Percentiles rank a stretch among this genome's conserved stretches.
These are phyloP conservation scores for Drosophila lacicola DNA, from an alignment of 2,888 invertebrate genomes.

Conservation along the genomic window DNA sequence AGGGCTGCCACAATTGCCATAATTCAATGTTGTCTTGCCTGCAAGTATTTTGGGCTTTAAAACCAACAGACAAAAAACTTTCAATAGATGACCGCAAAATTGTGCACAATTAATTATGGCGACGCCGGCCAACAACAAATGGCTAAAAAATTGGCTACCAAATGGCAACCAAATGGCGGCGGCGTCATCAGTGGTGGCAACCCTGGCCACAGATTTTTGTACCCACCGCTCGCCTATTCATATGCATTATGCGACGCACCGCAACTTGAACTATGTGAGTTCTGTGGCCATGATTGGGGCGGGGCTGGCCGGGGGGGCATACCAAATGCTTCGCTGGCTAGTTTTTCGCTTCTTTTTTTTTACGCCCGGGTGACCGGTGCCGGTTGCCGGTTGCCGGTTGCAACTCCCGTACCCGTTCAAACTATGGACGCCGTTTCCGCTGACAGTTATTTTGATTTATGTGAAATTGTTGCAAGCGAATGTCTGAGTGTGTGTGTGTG, in stretches of 20 bases:
- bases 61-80: conserved; percentile 18
- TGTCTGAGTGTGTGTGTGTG: conserved; percentile 1
- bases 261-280: conserved; percentile 50
- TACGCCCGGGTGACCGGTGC: conserved; percentile 4
- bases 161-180: conserved; percentile 46
- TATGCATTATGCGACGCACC: conserved; percentile 58
- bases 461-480: conserved; percentile 58
- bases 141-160: conserved; percentile 49
- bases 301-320: conserved; percentile 1
- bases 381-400: conserved; percentile 16
- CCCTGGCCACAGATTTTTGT: conserved; percentile 14
- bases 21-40: conserved; percentile 16
- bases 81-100: conserved; percentile 63
- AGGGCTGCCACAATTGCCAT: conserved; percentile 5
- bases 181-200: conserved; percentile 39
- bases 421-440: conserved; percentile 80
- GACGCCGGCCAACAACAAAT: conserved; percentile 56
- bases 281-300: background rate
- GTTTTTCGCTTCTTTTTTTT: conserved; percentile 40
- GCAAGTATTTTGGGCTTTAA: background rate
- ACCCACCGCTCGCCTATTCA: conserved; percentile 4
- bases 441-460: conserved; percentile 82
- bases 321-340: conserved; percentile 49
- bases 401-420: conserved; percentile 53
- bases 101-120: conserved; percentile 73